These are phyloP conservation scores for Clinocottus analis DNA, from an alignment of 2,113 vertebrate genomes.

Conservation along the genomic window DNA sequence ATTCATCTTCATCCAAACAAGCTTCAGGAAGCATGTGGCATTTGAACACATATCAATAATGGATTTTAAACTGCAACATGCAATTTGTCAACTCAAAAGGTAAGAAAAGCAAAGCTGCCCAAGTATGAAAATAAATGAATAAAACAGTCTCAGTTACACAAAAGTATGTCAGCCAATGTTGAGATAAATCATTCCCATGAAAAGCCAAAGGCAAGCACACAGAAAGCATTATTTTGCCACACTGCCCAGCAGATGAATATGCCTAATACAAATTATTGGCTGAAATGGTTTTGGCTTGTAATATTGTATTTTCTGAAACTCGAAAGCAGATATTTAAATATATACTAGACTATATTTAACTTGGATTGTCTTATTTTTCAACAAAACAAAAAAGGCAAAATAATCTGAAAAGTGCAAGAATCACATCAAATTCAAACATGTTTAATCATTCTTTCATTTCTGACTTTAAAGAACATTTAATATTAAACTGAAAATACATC, in stretches of 20 bases:
- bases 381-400: conserved; percentile 2
- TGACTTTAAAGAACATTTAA: conserved; percentile 1
- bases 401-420: not conserved
- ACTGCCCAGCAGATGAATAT: conserved; percentile 73
- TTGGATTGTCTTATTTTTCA: not conserved
- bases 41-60: conserved; percentile 56
- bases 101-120: conserved; percentile 37
- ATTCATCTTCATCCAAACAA: conserved; percentile 43
- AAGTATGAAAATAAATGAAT: conserved; percentile 53
- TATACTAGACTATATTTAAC: conserved; percentile 8
- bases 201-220: conserved; percentile 77
- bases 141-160: conserved; percentile 36
- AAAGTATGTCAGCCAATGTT: conserved; percentile 61
- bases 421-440: conserved; percentile 13
- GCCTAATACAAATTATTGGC: conserved; percentile 67
- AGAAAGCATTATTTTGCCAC: conserved; percentile 69
- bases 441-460: not conserved
- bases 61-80: conserved; percentile 61
- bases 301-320: conserved; percentile 72
- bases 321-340: conserved; percentile 78
- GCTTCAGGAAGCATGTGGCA: conserved; percentile 71
- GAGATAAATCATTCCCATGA: conserved; percentile 73
- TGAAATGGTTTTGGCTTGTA: conserved; percentile 65
- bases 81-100: conserved; percentile 45
- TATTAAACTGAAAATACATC: not conserved